phyloP scores from a whole-genome alignment of 2,797 vertebrate genomes.

The Gymnothorax javanicus region DNA sequence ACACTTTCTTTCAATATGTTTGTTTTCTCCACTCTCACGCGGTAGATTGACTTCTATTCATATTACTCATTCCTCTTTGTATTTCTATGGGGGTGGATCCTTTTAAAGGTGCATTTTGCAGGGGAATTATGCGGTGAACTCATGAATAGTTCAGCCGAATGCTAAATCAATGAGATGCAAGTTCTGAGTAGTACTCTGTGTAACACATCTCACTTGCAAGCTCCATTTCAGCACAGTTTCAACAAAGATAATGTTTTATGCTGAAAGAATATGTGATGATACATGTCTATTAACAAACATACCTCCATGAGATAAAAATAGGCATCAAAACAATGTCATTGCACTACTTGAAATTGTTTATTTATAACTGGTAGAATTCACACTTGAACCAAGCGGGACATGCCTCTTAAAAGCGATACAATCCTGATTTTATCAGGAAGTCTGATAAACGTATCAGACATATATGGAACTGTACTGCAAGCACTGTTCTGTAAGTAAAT shows the following conservation, averaged over 20 bases:
- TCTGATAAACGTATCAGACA: no score
- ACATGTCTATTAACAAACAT: no score
- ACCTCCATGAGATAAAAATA: no score
- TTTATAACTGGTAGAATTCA: no score
- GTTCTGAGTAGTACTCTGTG: neutral
- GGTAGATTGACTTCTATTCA: neutral
- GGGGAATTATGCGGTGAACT: neutral
- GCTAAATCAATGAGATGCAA: neutral
- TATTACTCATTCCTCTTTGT: neutral
- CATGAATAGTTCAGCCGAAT: neutral
- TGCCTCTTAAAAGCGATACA: no score
- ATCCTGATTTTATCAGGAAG: no score
- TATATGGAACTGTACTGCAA: no score
- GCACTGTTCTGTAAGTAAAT: no score
- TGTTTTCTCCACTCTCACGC: neutral
- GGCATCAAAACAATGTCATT: no score
- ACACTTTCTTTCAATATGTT: neutral
- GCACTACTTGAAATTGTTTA: no score
- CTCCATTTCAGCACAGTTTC: neutral
- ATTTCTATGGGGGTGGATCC: neutral
- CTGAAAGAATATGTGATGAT: neutral
- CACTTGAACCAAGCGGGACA: no score
- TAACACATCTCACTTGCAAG: neutral
- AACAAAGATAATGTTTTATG: neutral
- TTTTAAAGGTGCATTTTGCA: neutral